Conservation (phyloP, 2,888 invertebrate genomes). For the Iphiclides podalirius region DNA sequence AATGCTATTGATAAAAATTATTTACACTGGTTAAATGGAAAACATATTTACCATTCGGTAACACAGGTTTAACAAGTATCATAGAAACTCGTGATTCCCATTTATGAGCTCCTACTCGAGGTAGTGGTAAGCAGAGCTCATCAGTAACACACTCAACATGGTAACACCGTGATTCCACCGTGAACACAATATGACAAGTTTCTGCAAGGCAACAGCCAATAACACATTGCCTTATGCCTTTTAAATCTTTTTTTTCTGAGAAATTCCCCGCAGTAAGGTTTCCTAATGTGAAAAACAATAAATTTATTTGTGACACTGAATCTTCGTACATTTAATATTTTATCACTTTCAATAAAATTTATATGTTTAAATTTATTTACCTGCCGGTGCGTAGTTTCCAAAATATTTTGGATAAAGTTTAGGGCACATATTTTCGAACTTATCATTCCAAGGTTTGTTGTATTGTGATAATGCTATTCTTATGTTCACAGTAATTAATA, state of each 20-base stretch:
- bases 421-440: constrained; percentile 76
- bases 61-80: constrained; percentile 87
- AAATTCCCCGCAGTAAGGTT: constrained; percentile 82
- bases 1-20: too few species aligned
- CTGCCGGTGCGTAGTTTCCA: constrained; percentile 76
- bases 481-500: constrained; percentile 47
- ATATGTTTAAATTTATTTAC: constrained; percentile 53
- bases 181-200: constrained; percentile 89
- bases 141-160: constrained; percentile 87
- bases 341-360: too few species aligned
- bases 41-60: constrained; percentile 68
- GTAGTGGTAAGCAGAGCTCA: constrained; percentile 85
- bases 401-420: constrained; percentile 78
- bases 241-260: constrained; percentile 73
- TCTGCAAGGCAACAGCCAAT: constrained; percentile 83
- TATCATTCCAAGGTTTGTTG: constrained; percentile 69
- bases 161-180: constrained; percentile 87
- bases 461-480: constrained; percentile 54
- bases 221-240: constrained; percentile 82
- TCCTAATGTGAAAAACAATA: constrained; percentile 42
- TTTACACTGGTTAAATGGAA: neutral
- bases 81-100: constrained; percentile 84
- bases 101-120: constrained; percentile 71
- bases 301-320: neutral
- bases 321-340: too few species aligned